Base-by-base conservation (phyloP, 1,140 invertebrate species). In the Penaeus vannamei region DNA sequence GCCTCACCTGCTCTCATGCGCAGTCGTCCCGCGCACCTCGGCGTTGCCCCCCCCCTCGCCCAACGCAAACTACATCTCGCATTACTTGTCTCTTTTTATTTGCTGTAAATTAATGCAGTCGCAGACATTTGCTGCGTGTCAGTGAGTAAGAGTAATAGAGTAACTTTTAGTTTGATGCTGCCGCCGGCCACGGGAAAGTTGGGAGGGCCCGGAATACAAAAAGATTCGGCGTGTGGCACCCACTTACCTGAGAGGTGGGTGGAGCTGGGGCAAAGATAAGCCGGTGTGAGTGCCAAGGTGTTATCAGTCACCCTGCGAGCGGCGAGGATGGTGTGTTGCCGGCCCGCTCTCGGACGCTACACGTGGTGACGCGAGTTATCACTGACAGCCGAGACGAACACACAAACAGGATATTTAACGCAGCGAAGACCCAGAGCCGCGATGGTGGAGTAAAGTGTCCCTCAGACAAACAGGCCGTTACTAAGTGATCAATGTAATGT, bases 231-330 rank as follows among this genome's bases (percentile, higher is more conserved):
- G 76, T 53, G 69, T 29, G 85, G 85, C 85, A 66, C 61, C 85
- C 32, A 77, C 72, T 77, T 72, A 86, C 85, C 85, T 86, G 85
- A 59, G 59, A 53, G 36, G 76, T 86, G 85, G 85, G 85, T 86
- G 85, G 85, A 86, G 85, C 85, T 62, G 82, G 69, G 59, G 72
- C 82, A 84, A 60, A 86, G 85, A 86, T 86, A 86, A 86, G 85
- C 85, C 29, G 76, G 85, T 60, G 85, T 77, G 72, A 86, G 85
- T 66, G 85, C 46, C 85, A 79, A 86, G 85, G 85, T 80, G 76
- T 80, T 60, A 86, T 86, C 85, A 86, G 85, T 86, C 85, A 86
- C 85, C 85, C 76, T 86, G 59, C 62, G 85, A 62, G 72, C 85
- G 85, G 61, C 72, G 60, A 62, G 76, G 23, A 53, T 23, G 69